Conservation (phyloP, 2,113 vertebrate genomes). For the Malurus alboscapulatus region DNA sequence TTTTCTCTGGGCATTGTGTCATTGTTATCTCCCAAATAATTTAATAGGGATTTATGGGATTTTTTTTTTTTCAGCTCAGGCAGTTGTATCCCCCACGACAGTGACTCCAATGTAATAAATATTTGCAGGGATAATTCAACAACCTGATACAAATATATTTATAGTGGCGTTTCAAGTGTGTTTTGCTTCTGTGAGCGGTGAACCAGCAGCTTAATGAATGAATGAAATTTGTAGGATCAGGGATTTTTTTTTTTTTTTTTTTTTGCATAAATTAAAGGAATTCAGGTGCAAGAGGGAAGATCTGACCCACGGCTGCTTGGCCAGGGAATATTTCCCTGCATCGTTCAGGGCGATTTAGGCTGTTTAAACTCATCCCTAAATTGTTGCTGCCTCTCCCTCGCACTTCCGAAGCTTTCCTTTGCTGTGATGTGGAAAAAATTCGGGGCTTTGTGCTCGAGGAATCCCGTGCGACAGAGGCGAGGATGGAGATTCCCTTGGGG, state of each 20-base stretch:
- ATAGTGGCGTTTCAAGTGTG: not conserved
- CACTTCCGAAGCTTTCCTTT: not conserved
- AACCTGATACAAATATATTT: not conserved
- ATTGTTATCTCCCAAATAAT: not conserved
- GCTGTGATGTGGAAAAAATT: not conserved
- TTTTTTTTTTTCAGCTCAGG: not conserved
- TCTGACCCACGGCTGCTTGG: not conserved
- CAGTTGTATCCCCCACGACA: not conserved
- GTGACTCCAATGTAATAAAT: not conserved
- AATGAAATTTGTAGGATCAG: not conserved
- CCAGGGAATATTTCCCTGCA: not conserved
- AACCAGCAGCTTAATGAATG: not conserved
- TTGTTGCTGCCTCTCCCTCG: not conserved
- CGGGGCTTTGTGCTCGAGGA: not conserved
- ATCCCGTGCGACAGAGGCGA: not conserved
- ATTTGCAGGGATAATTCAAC: not conserved
- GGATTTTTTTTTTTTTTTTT: too few relatives aligned
- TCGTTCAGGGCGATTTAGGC: not conserved
- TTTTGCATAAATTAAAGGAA: not conserved
- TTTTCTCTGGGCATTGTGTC: not conserved
- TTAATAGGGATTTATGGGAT: not conserved
- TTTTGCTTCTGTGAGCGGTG: not conserved
- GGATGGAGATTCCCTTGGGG: not conserved
- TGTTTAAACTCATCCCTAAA: slow-evolving; percentile 1
- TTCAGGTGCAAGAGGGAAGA: not conserved